Base-by-base conservation (phyloP, 92 coral and sea anemone genomes). In the Actinostola sp. region DNA sequence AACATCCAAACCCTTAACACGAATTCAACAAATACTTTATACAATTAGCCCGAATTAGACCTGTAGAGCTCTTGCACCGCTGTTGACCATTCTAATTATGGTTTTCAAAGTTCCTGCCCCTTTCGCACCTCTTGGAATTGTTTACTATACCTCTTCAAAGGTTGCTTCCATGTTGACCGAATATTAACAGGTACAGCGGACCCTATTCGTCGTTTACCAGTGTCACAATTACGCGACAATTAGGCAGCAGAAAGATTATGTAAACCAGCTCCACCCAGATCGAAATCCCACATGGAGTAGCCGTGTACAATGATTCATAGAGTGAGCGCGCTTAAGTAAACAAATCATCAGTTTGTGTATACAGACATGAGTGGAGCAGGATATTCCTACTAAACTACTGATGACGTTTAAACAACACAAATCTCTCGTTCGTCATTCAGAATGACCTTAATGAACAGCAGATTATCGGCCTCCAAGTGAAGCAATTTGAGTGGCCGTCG, bases 401-500 rank as follows among this genome's bases (percentile, higher is more conserved):
- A 63, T 75, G 81, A 75, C 72, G 81, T 63, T 60, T 33, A 12
- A 12, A 30, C 72, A 52, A 51, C 65, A 50, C 31, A 75, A 75
- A 75, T 75, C 73, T 39, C 30, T 46, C 29, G 33, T 63, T 64
- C 39, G 44, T 30, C 36, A 27, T 33, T 53, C 33, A 49, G 56
- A 36, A 41, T 68, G 74, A 68, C 74, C 74, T 50, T 68, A 68
- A 68, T 68, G 61, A 31, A 50, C n/a, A 68, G 24, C 62, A 68
- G 61, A 68, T 68, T 50, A 51, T 27, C 8, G 25, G 70, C 31
- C 26, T 31, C 35, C 41, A 41, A 41, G 32, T 8, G 53, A 23
- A 64, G 23, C 15, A 24, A 64, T 64, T 39, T 61, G 66, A 61
- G 66, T 31, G 31, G 34, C 33, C 1, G 51, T 28, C 71, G 71